These are phyloP conservation scores for Typhlomys cinereus DNA, from an alignment of 2,113 vertebrate genomes.

Conservation along the genomic window DNA sequence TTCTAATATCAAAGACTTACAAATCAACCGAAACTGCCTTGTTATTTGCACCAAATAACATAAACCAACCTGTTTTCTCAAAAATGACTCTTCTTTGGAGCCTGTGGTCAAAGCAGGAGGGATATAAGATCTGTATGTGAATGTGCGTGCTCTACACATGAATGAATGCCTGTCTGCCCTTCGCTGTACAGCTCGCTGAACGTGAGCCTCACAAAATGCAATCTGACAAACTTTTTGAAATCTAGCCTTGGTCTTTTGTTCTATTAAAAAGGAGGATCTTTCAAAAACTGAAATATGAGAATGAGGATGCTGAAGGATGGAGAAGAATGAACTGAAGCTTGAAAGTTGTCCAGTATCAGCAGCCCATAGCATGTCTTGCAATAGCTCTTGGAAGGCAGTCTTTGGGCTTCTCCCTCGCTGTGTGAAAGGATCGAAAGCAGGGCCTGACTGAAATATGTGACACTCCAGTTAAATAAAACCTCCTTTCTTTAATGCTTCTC, in stretches of 20 bases:
- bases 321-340: not conserved
- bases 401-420: not conserved
- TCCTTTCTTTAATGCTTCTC: constrained; percentile 5
- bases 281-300: constrained; percentile 17
- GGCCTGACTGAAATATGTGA: not conserved
- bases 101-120: not conserved
- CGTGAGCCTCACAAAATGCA: constrained; percentile 14
- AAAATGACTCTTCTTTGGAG: constrained; percentile 18
- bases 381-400: not conserved
- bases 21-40: constrained; percentile 14
- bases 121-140: not conserved
- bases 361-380: not conserved
- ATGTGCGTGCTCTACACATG: not conserved
- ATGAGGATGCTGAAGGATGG: constrained; percentile 12
- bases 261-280: constrained; percentile 23
- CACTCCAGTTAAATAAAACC: not conserved
- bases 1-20: not conserved
- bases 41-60: constrained; percentile 1
- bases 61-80: not conserved
- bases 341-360: not conserved
- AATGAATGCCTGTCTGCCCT: not conserved
- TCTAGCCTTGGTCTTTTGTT: not conserved
- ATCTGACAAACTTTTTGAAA: not conserved
- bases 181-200: too few species aligned
- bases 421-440: not conserved